These are phyloP conservation scores for Gibbula magus DNA, from an alignment of 2,888 invertebrate genomes.

Conservation along the genomic window DNA sequence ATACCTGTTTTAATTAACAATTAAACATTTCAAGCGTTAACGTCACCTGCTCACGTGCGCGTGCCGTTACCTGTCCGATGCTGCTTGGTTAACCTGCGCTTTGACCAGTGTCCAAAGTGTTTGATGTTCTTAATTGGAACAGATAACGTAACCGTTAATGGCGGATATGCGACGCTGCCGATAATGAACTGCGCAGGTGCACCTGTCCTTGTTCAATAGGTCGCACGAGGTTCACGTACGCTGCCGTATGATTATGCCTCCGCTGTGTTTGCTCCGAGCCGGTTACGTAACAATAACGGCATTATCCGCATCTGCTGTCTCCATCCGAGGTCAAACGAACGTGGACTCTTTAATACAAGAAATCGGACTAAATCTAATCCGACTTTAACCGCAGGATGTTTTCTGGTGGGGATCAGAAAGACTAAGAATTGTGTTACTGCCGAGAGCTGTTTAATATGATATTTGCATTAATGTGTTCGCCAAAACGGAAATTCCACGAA, in stretches of 20 bases:
- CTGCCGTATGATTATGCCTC: not conserved
- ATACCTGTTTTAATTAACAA: constrained; percentile 2
- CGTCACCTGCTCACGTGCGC: not conserved
- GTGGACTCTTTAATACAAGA: not conserved
- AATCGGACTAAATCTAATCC: constrained; percentile 4
- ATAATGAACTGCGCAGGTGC: not conserved
- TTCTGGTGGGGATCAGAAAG: not conserved
- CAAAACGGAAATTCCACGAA: constrained; percentile 9
- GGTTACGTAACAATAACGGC: constrained; percentile 1
- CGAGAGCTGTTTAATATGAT: not conserved
- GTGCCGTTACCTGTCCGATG: not conserved
- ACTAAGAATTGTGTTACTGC: not conserved
- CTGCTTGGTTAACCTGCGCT: not conserved
- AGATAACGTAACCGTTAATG: constrained; percentile 10
- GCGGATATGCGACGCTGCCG: too few species aligned
- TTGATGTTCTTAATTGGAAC: not conserved
- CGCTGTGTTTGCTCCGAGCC: not conserved
- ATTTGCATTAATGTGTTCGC: constrained; percentile 6
- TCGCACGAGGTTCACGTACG: too few species aligned
- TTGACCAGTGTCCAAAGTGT: constrained; percentile 6
- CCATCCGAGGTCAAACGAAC: not conserved
- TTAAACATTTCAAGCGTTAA: not conserved
- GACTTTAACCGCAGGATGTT: not conserved
- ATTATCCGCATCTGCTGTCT: not conserved
- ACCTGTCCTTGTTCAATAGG: not conserved